These are phyloP conservation scores for Zaprionus kolodkinae DNA, from an alignment of 1,140 invertebrate species.

Conservation along the genomic window DNA sequence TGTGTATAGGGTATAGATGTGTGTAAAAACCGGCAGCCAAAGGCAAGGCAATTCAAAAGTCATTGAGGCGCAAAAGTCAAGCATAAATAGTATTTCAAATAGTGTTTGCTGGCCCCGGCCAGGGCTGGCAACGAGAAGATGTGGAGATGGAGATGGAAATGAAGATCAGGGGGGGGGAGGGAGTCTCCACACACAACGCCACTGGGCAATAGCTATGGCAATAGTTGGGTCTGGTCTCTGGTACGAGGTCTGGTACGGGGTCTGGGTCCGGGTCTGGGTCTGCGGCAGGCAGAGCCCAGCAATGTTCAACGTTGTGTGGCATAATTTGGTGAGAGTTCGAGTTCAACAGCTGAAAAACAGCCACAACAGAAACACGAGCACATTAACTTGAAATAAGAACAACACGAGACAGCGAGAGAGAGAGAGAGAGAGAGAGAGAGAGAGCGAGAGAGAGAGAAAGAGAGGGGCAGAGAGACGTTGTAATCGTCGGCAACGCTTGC, in stretches of 20 bases:
- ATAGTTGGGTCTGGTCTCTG: conserved; percentile 6
- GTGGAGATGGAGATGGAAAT: conserved; percentile 1
- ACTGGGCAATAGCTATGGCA: conserved; percentile 30
- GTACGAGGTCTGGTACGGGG: conserved; percentile 34
- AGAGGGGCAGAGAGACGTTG: conserved; percentile 29
- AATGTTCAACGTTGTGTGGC: conserved; percentile 62
- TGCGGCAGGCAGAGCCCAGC: conserved; percentile 9
- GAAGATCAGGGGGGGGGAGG: background rate
- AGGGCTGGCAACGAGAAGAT: conserved; percentile 14
- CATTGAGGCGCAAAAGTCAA: conserved; percentile 83
- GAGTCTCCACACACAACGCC: conserved; percentile 40
- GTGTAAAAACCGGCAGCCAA: conserved; percentile 72
- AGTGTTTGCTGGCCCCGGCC: conserved; percentile 77
- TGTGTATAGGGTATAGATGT: conserved; percentile 39
- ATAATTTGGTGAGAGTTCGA: conserved; percentile 81
- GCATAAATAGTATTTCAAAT: conserved; percentile 80
- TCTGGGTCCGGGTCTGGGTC: conserved; percentile 53
- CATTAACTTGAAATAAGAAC: conserved; percentile 66
- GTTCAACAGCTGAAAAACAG: conserved; percentile 78
- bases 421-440: conserved; percentile 20
- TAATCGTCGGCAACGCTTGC: conserved; percentile 52
- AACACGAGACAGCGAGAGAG: conserved; percentile 31
- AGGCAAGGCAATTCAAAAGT: conserved; percentile 83
- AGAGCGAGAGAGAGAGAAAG: conserved; percentile 32
- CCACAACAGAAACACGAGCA: conserved; percentile 52